Base-by-base conservation (phyloP, 2,797 vertebrate genomes). In the Neosilurus mollespiculum region DNA sequence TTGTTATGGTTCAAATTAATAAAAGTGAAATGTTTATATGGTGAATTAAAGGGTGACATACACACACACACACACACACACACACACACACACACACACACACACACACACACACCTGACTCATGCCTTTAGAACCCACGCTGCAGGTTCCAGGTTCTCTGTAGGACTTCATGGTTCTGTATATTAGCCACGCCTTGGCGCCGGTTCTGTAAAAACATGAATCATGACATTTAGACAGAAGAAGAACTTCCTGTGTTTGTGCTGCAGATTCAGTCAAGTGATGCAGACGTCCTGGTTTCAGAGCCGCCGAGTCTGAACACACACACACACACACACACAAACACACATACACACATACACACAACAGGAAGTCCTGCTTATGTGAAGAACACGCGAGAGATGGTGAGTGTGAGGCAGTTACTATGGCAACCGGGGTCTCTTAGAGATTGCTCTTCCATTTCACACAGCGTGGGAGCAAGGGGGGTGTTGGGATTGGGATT, bases 321-420 rank as follows among this genome's bases (percentile, higher is more conserved):
- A 49, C 75, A 20, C 37, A 15, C n/a, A n/a, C n/a, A n/a, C n/a
- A n/a, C n/a, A 43, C 37, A 6, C 2, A 43, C 6, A 6, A 43
- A 6, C 37, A 43, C 37, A 43, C 37, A 43, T 6, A 43, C 37
- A 43, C 37, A 62, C 24, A 20, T 56, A 49, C 76, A 20, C 43
- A 9, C 75, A 16, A 64, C 56, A 53, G 77, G 85, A 91, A 90
- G 88, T 91, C 89, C 90, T 80, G 87, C 88, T 86, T 83, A 85
- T 78, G 85, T 88, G 89, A 92, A 84, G 83, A 91, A 91, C 91
- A 90, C 88, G 88, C 78, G 85, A 90, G 91, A 92, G 91, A 93
- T 93, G 93, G 92, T 91, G 93, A 92, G 93, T 92, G 93, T 92
- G 92, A 93, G 92, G 93, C 90, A 90, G 94, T 95, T 93, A 92